Conservation (phyloP, 2,113 vertebrate genomes). For the Epinephelus fuscoguttatus region DNA sequence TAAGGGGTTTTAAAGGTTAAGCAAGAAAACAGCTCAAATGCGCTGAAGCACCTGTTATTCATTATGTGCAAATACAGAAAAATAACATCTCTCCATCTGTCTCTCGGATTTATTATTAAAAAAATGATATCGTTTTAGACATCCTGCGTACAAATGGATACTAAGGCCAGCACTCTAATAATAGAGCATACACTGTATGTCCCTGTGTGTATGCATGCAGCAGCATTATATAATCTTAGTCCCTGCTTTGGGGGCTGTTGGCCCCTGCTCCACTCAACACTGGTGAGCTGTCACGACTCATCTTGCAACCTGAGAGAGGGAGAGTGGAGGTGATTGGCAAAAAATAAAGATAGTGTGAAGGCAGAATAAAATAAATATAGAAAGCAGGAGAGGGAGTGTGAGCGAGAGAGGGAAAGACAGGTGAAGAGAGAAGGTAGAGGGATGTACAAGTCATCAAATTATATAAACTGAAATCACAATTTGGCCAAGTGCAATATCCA, state of each 20-base stretch:
- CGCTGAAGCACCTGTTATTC: slow-evolving; percentile 46
- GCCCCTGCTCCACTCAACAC: slow-evolving; percentile 52
- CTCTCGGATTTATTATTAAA: slow-evolving; percentile 30
- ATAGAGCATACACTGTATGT: slow-evolving; percentile 35
- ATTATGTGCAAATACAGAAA: slow-evolving; percentile 23
- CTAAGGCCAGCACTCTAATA: slow-evolving; percentile 6
- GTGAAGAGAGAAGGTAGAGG: neutral
- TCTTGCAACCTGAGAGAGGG: slow-evolving; percentile 29
- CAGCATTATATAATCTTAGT: slow-evolving; percentile 66
- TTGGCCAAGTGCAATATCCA: too few species aligned
- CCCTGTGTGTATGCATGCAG: slow-evolving; percentile 16
- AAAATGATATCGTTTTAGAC: slow-evolving; percentile 1
- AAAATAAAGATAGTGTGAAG: slow-evolving; percentile 27
- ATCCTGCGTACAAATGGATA: slow-evolving; percentile 20
- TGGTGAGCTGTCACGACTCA: slow-evolving; percentile 72
- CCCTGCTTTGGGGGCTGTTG: slow-evolving; percentile 60
- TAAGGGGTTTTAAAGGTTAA: slow-evolving; percentile 33
- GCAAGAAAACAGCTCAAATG: slow-evolving; percentile 23
- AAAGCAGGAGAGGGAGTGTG: slow-evolving; percentile 9
- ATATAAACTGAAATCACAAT: too few species aligned
- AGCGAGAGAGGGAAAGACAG: neutral
- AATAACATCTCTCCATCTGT: slow-evolving; percentile 10
- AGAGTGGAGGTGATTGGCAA: slow-evolving; percentile 21
- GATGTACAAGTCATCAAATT: too few species aligned
- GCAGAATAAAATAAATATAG: slow-evolving; percentile 9